Percentiles rank a stretch among this genome's conserved stretches.
Conservation (phyloP, 2,113 vertebrate genomes). For the Eubucco bourcierii region DNA sequence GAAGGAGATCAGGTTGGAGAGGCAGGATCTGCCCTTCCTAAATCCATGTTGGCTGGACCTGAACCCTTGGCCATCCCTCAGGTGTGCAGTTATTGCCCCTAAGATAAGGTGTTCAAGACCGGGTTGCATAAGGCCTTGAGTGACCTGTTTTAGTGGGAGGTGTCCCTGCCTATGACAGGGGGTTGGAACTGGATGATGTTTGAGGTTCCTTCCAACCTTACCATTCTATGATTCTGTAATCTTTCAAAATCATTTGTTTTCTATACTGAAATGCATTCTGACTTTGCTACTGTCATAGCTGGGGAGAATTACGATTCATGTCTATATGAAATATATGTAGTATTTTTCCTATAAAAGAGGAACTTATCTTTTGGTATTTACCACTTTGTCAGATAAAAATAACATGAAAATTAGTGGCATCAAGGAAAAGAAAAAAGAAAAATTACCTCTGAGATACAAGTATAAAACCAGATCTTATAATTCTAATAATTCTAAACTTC, state of each 20-base stretch:
- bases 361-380: conserved; percentile 1
- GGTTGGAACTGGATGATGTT: too few relatives aligned
- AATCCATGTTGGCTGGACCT: too few relatives aligned
- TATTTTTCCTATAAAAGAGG: background rate
- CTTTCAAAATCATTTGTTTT: background rate
- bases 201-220: too few relatives aligned
- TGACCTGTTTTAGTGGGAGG: too few relatives aligned
- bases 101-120: too few relatives aligned
- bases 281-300: background rate
- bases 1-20: too few relatives aligned
- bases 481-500: conserved; percentile 10
- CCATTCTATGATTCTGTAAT: background rate
- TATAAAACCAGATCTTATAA: background rate
- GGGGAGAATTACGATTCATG: background rate
- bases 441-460: background rate
- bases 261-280: background rate
- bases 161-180: too few relatives aligned
- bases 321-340: conserved; percentile 7
- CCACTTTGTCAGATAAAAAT: background rate
- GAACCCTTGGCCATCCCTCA: too few relatives aligned
- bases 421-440: background rate
- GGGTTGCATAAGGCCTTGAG: too few relatives aligned
- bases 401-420: background rate
- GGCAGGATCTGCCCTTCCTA: too few relatives aligned
- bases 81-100: too few relatives aligned